A percentile compares a stretch with the other conserved stretches of the same genome.
These are phyloP conservation scores for Drosophila nr. perissopoda DNA, from an alignment of 2,888 invertebrate genomes.

Conservation along the genomic window DNA sequence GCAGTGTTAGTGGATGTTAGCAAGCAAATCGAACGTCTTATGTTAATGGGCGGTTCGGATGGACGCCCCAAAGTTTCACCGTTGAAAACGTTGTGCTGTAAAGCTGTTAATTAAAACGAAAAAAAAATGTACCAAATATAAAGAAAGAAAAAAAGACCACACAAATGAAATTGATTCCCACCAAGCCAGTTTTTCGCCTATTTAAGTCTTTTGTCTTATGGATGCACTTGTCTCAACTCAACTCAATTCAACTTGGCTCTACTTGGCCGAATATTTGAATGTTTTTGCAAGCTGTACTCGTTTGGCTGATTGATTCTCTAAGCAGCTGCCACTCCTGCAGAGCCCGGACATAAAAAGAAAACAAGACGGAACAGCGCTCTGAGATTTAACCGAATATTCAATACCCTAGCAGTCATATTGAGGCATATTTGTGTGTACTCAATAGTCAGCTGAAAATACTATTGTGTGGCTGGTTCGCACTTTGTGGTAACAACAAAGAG, in stretches of 20 bases:
- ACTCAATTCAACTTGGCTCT: conserved; percentile 23
- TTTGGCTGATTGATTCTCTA: conserved; percentile 72
- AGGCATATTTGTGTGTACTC: neutral
- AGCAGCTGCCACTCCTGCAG: conserved; percentile 71
- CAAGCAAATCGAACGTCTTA: conserved; percentile 68
- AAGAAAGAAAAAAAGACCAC: conserved; percentile 56
- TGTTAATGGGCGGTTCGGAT: conserved; percentile 69
- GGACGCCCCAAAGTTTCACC: conserved; percentile 76
- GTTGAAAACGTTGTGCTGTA: conserved; percentile 69
- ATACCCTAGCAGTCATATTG: conserved; percentile 16
- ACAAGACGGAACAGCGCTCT: conserved; percentile 8
- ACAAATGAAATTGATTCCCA: conserved; percentile 58
- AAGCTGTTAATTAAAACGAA: conserved; percentile 79
- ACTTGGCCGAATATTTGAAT: conserved; percentile 60
- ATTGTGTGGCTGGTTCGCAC: neutral
- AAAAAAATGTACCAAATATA: conserved; percentile 58
- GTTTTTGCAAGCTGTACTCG: conserved; percentile 67
- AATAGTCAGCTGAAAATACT: neutral
- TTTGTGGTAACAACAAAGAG: neutral
- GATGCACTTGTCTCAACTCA: conserved; percentile 60
- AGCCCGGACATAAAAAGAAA: conserved; percentile 37
- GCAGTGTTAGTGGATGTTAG: conserved; percentile 19
- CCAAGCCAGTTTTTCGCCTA: conserved; percentile 61
- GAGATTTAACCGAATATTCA: neutral
- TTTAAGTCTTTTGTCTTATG: conserved; percentile 61